Conservation (phyloP, 1,140 invertebrate genomes). For the Pogonomyrmex barbatus region DNA sequence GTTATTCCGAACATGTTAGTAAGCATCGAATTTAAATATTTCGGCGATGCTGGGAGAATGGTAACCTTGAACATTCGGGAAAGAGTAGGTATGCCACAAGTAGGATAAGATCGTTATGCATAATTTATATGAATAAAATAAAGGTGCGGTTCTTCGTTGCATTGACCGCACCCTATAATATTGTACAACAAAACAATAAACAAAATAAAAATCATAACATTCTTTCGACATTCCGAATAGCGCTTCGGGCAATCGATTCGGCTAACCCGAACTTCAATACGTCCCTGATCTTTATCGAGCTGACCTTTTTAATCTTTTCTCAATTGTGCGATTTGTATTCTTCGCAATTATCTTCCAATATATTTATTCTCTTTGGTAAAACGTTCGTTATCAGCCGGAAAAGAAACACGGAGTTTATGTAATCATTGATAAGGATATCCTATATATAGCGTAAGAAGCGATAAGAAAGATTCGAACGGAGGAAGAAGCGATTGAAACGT, state of each 20-base stretch:
- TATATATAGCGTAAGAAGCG: neutral
- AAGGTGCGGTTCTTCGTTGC: neutral
- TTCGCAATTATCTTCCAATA: conserved; percentile 27
- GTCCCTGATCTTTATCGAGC: conserved; percentile 44
- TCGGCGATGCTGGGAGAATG: neutral
- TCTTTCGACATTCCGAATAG: conserved; percentile 24
- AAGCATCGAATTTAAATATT: neutral
- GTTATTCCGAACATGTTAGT: neutral
- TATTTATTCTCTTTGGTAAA: neutral
- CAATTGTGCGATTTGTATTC: conserved; percentile 13
- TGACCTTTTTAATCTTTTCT: conserved; percentile 45
- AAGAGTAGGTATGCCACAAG: neutral
- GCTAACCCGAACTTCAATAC: conserved; percentile 28
- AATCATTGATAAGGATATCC: conserved; percentile 21
- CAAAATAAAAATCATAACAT: conserved; percentile 29
- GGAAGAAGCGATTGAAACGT: conserved; percentile 47
- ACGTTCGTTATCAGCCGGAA: neutral
- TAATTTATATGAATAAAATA: conserved; percentile 39
- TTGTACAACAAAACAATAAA: conserved; percentile 27
- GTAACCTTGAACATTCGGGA: conserved; percentile 11
- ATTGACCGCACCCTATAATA: conserved; percentile 31
- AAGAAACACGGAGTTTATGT: neutral
- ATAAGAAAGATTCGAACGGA: conserved; percentile 36
- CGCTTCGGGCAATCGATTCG: conserved; percentile 35
- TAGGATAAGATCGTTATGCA: conserved; percentile 8